Percentiles rank a stretch among this genome's conserved stretches.
phyloP scores from a whole-genome alignment of 2,113 vertebrate species.

The Boleophthalmus pectinirostris region DNA sequence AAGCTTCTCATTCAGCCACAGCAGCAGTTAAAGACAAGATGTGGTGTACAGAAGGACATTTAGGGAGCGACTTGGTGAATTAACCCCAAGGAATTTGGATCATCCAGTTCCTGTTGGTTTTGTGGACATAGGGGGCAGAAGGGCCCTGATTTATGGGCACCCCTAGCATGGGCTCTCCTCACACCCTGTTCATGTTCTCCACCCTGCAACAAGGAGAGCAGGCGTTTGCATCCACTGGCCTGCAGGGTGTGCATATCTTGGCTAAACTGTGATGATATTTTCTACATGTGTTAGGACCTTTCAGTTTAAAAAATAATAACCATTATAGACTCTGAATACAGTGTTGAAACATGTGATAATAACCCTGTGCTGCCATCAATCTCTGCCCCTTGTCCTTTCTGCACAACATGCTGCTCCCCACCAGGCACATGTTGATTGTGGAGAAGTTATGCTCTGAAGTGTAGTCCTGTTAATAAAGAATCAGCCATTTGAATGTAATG shows the following conservation, averaged over 20 bases:
- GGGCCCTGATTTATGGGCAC: slow-evolving; percentile 79
- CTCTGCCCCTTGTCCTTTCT: slow-evolving; percentile 62
- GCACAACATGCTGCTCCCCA: slow-evolving; percentile 34
- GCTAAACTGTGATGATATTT: slow-evolving; percentile 1
- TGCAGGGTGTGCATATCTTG: slow-evolving; percentile 5
- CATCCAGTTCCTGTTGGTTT: slow-evolving; percentile 70
- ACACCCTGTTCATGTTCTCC: slow-evolving; percentile 73
- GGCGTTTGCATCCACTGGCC: slow-evolving; percentile 33
- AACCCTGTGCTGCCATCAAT: slow-evolving; percentile 20
- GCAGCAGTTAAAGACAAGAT: slow-evolving; percentile 34
- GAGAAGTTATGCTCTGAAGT: slow-evolving; percentile 24
- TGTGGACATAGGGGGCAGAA: slow-evolving; percentile 70
- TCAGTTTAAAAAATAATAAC: background rate
- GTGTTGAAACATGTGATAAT: slow-evolving; percentile 46
- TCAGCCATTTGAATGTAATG: slow-evolving; percentile 7
- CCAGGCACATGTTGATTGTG: slow-evolving; percentile 21
- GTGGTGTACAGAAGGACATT: slow-evolving; percentile 58
- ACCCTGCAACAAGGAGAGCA: slow-evolving; percentile 50
- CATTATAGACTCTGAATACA: slow-evolving; percentile 16
- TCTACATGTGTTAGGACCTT: background rate
- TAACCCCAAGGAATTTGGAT: slow-evolving; percentile 81
- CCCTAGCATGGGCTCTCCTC: slow-evolving; percentile 70
- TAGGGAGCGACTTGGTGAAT: slow-evolving; percentile 73
- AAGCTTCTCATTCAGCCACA: slow-evolving; percentile 34
- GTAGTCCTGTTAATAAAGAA: slow-evolving; percentile 9